Percentiles rank a stretch among this genome's conserved stretches.
These are phyloP conservation scores for Paedocypris micromegethes DNA, from an alignment of 2,797 vertebrate genomes.

Conservation along the genomic window DNA sequence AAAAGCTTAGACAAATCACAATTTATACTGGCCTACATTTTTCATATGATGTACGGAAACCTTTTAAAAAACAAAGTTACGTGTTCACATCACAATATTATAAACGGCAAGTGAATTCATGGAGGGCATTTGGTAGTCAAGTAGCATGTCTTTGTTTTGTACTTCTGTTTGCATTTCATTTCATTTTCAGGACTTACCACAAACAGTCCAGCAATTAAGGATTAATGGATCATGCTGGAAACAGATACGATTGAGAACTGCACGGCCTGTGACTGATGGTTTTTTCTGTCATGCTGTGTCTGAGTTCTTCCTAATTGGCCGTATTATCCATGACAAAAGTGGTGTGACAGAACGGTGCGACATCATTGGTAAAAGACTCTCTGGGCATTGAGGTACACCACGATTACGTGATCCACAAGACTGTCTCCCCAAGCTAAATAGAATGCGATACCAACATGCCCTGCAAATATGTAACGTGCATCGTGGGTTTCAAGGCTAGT, in stretches of 20 bases:
- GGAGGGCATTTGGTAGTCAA: slow-evolving; percentile 9
- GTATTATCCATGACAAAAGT: slow-evolving; percentile 20
- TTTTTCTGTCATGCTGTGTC: background rate
- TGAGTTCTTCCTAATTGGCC: slow-evolving; percentile 5
- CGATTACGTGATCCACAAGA: slow-evolving; percentile 16
- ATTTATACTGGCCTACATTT: background rate
- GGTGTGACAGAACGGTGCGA: slow-evolving; percentile 25
- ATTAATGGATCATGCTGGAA: slow-evolving; percentile 12
- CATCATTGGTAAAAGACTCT: slow-evolving; percentile 32
- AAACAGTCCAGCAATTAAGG: slow-evolving; percentile 23
- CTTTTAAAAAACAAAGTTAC: too few relatives aligned
- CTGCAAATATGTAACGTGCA: slow-evolving; percentile 19
- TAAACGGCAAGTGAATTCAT: slow-evolving; percentile 15
- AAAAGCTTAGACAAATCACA: background rate
- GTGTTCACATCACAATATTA: slow-evolving; percentile 2
- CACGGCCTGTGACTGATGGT: background rate
- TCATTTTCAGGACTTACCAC: background rate
- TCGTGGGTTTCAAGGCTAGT: slow-evolving; percentile 35
- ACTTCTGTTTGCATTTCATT: slow-evolving; percentile 20
- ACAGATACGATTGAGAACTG: background rate
- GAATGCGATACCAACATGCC: slow-evolving; percentile 17
- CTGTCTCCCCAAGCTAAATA: background rate
- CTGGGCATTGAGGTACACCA: background rate
- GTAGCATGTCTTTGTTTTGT: slow-evolving; percentile 27
- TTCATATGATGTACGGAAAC: background rate